phyloP scores from a whole-genome alignment of 2,113 vertebrate species.

The Ammodytes marinus region DNA sequence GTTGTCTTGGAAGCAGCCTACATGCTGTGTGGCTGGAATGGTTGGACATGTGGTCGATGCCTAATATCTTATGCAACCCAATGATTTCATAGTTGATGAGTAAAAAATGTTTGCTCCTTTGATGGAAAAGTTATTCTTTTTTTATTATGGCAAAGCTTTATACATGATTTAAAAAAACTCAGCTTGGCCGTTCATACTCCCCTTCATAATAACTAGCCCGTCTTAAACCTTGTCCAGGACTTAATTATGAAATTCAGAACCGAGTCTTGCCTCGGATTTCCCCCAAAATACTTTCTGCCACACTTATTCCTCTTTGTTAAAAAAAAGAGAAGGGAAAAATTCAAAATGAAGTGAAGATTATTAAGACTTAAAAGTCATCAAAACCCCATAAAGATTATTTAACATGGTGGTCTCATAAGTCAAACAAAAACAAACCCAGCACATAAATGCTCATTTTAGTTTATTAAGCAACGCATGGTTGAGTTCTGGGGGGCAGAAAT shows the following conservation, averaged over 20 bases:
- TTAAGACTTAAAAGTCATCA: constrained; percentile 1
- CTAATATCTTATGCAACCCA: background rate
- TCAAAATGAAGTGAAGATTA: background rate
- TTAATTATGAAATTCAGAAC: background rate
- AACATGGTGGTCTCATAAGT: constrained; percentile 22
- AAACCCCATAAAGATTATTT: constrained; percentile 10
- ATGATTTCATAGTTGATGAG: background rate
- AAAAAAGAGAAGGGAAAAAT: too few species aligned
- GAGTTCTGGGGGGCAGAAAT: constrained; percentile 36
- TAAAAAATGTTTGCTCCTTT: background rate
- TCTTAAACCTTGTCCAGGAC: background rate
- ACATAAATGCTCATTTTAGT: constrained; percentile 37
- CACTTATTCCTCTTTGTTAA: background rate
- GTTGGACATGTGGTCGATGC: background rate
- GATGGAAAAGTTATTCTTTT: background rate
- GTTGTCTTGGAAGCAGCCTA: constrained; percentile 23
- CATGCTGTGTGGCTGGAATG: background rate
- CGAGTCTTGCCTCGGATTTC: background rate
- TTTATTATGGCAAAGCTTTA: background rate
- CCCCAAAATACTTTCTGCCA: background rate
- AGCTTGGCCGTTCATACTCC: background rate
- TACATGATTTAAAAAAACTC: background rate
- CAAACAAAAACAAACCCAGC: constrained; percentile 29
- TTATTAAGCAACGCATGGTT: constrained; percentile 37
- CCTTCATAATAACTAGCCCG: background rate